These are phyloP conservation scores for Galagoides demidoff DNA, from an alignment of 2,797 vertebrate species.

Conservation along the genomic window DNA sequence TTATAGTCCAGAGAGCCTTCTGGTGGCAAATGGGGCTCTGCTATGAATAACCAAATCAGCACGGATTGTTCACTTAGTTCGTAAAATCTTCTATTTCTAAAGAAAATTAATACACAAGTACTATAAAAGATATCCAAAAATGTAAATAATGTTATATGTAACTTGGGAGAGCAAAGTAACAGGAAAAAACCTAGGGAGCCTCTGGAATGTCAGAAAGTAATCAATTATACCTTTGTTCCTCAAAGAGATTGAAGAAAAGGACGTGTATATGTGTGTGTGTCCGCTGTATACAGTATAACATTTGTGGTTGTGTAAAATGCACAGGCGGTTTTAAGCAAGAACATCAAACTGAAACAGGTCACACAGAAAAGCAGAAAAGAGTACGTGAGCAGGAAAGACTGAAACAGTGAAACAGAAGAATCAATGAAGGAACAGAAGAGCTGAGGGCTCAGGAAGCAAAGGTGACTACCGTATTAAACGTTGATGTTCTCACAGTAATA, in stretches of 20 bases:
- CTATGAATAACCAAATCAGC: neutral
- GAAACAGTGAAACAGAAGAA: neutral
- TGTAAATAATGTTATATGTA: neutral
- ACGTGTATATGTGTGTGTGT: neutral
- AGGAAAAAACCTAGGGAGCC: neutral
- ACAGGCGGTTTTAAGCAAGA: neutral
- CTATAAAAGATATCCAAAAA: neutral
- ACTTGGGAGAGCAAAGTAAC: neutral
- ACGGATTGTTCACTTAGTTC: neutral
- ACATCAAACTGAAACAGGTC: neutral
- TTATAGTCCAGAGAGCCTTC: neutral
- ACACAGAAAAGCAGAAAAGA: neutral
- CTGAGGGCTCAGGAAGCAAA: neutral
- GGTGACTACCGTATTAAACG: constrained; percentile 11
- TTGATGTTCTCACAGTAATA: constrained; percentile 13
- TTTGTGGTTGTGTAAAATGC: neutral
- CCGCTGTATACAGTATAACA: neutral
- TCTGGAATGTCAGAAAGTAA: neutral
- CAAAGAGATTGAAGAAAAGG: neutral
- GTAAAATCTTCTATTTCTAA: neutral
- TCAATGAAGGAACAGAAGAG: neutral
- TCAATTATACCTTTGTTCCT: neutral
- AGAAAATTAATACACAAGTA: neutral
- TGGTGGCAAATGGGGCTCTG: neutral
- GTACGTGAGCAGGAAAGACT: neutral